phyloP scores from a whole-genome alignment of 2,888 invertebrate genomes.

The Pollenia labialis region DNA sequence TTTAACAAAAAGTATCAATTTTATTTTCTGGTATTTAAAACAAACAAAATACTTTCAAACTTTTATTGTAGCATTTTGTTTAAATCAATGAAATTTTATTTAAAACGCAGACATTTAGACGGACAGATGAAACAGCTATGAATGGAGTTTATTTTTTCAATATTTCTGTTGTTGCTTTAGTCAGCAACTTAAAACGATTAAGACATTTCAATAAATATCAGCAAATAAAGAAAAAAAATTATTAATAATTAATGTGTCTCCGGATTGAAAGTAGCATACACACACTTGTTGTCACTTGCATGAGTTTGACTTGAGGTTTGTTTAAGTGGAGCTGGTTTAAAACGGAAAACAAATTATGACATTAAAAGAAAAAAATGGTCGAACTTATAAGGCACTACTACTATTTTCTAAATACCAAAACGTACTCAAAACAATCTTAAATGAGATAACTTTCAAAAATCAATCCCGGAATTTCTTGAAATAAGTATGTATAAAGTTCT shows the following conservation, averaged over 20 bases:
- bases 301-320: conserved; percentile 9
- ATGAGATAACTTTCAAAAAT: no score
- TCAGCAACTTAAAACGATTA: conserved; percentile 63
- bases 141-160: neutral
- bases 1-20: conserved; percentile 10
- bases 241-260: conserved; percentile 70
- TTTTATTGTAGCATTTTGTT: neutral
- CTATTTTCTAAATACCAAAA: no score
- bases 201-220: conserved; percentile 70
- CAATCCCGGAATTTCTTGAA: no score
- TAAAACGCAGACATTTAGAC: neutral
- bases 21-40: conserved; percentile 15
- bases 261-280: conserved; percentile 41
- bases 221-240: conserved; percentile 35
- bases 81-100: conserved; percentile 20
- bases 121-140: neutral
- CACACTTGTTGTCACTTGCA: conserved; percentile 61
- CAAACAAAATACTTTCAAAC: conserved; percentile 17
- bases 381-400: neutral
- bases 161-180: neutral
- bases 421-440: no score
- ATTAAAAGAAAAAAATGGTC: neutral
- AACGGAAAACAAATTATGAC: conserved; percentile 16
- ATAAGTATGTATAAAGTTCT: no score
- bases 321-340: conserved; percentile 20